These are phyloP conservation scores for Tamias sibiricus DNA, from an alignment of 2,113 vertebrate genomes.

Conservation along the genomic window DNA sequence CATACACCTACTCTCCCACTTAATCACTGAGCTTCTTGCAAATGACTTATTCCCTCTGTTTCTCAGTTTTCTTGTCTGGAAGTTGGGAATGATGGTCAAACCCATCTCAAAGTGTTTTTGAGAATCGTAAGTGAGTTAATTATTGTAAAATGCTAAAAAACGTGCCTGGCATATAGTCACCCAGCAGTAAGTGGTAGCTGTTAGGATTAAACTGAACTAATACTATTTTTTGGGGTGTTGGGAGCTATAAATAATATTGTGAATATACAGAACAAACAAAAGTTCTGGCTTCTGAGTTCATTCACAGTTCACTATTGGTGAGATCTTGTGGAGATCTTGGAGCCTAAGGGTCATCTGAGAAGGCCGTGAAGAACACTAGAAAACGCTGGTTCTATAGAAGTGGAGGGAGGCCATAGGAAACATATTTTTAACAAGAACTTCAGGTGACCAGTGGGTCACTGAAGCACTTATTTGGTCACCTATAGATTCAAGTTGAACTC, in stretches of 20 bases:
- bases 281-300: not conserved
- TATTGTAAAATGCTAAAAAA: not conserved
- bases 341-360: not conserved
- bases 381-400: not conserved
- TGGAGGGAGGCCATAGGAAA: not conserved
- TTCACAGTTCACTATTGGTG: not conserved
- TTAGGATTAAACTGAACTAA: not conserved
- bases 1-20: not conserved
- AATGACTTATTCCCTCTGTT: not conserved
- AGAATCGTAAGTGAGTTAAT: not conserved
- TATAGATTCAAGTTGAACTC: not conserved
- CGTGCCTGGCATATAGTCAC: not conserved
- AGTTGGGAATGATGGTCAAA: not conserved
- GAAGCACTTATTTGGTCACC: not conserved
- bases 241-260: not conserved
- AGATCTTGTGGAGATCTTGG: not conserved
- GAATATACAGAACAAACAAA: not conserved
- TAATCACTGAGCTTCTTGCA: not conserved
- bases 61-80: not conserved
- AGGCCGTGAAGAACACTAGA: not conserved
- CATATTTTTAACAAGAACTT: not conserved
- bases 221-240: not conserved
- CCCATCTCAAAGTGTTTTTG: not conserved
- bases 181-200: not conserved
- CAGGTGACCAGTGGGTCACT: not conserved